Conservation (phyloP, 2,113 vertebrate genomes). For the Noctilio leporinus region DNA sequence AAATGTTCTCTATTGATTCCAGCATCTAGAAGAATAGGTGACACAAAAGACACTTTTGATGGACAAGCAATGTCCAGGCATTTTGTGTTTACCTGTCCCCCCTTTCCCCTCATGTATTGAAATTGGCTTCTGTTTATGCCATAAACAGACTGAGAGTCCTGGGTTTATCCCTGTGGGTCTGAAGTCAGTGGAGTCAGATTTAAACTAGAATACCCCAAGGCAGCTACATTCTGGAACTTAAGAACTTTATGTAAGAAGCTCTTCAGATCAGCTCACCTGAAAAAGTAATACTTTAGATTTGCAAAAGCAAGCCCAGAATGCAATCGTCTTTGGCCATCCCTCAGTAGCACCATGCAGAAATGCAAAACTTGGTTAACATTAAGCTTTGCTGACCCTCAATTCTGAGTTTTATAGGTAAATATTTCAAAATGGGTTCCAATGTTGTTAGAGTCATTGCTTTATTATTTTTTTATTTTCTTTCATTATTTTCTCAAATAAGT, state of each 20-base stretch:
- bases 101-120: background rate
- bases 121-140: background rate
- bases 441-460: conserved; percentile 14
- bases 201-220: background rate
- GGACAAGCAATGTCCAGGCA: background rate
- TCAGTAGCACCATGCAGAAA: background rate
- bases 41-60: background rate
- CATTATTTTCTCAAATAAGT: too few species aligned
- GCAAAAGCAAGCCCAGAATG: background rate
- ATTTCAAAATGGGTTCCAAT: background rate
- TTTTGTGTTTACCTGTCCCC: background rate
- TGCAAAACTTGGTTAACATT: background rate
- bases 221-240: background rate
- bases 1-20: background rate
- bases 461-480: too few species aligned
- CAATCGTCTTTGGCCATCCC: background rate
- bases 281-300: background rate
- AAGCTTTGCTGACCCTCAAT: background rate
- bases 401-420: background rate
- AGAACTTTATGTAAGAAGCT: background rate
- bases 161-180: background rate
- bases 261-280: background rate
- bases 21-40: background rate
- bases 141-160: background rate
- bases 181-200: background rate